Percentiles rank a stretch among this genome's conserved stretches.
Evolutionary conservation across 2,888 invertebrate species (phyloP).

Genomic region (Syrphus vitripennis): DNA sequence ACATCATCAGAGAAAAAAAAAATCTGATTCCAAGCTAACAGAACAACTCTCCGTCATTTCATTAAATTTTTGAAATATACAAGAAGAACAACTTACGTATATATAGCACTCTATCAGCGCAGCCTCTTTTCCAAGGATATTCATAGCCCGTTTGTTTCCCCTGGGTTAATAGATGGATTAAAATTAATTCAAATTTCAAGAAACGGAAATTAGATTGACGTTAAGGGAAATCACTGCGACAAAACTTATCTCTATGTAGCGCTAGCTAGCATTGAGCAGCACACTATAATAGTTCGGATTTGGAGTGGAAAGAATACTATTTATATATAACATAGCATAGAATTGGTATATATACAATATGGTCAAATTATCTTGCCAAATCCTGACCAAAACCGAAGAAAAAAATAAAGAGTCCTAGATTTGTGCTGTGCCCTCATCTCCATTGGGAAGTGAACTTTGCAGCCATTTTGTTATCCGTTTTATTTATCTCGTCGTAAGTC

Average conservation of each 20-base stretch:
- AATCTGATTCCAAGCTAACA: constrained; percentile 35
- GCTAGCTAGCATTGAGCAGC: constrained; percentile 15
- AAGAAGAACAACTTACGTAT: background rate
- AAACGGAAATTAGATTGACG: constrained; percentile 70
- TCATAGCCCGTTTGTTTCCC: constrained; percentile 31
- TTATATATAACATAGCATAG: constrained; percentile 5
- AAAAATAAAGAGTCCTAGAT: constrained; percentile 4
- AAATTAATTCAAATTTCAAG: constrained; percentile 70
- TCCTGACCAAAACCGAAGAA: constrained; percentile 24
- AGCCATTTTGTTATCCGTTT: constrained; percentile 16
- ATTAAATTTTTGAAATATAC: constrained; percentile 28
- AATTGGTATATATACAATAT: constrained; percentile 27
- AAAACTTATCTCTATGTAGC: background rate
- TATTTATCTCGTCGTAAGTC: background rate
- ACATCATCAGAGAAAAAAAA: constrained; percentile 48
- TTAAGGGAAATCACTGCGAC: constrained; percentile 65
- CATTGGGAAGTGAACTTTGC: background rate
- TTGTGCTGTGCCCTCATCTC: background rate
- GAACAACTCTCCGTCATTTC: constrained; percentile 45
- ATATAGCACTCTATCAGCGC: background rate
- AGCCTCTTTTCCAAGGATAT: background rate
- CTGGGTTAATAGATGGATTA: constrained; percentile 63
- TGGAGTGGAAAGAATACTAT: constrained; percentile 20
- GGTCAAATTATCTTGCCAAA: constrained; percentile 47
- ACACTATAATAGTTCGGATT: background rate